These are phyloP conservation scores for Meandrina meandrites DNA, from an alignment of 92 coral and sea anemone species.

Conservation along the genomic window DNA sequence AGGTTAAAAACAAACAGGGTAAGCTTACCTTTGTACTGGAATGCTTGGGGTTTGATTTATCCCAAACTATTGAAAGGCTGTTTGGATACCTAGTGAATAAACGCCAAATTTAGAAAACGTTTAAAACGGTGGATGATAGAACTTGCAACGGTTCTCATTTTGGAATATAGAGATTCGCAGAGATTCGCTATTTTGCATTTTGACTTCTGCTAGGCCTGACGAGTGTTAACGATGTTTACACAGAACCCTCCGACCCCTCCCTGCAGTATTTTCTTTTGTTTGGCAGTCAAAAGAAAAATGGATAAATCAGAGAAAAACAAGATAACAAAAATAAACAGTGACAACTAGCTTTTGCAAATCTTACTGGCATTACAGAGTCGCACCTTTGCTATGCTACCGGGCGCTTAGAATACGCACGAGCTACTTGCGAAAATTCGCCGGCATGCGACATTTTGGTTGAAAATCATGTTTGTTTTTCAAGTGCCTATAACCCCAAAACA, in stretches of 20 bases:
- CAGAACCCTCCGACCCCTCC: background rate
- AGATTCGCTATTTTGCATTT: background rate
- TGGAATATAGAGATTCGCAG: background rate
- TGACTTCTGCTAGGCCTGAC: background rate
- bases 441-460: too few species aligned
- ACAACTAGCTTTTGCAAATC: too few species aligned
- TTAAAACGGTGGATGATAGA: background rate
- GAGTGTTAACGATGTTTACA: background rate
- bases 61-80: slow-evolving; percentile 7
- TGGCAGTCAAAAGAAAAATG: too few species aligned
- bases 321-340: too few species aligned
- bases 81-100: background rate
- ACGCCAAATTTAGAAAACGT: background rate
- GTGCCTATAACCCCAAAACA: too few species aligned
- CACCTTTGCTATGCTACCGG: too few species aligned
- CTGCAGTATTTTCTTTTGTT: background rate
- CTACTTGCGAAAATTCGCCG: too few species aligned
- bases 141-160: background rate
- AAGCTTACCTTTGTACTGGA: background rate
- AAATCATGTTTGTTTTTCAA: too few species aligned
- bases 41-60: background rate
- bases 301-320: too few species aligned
- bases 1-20: background rate
- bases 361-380: too few species aligned
- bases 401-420: too few species aligned